Evolutionary conservation across 2,888 invertebrate species (phyloP).

Genomic region (Pasiphila rectangulata): DNA sequence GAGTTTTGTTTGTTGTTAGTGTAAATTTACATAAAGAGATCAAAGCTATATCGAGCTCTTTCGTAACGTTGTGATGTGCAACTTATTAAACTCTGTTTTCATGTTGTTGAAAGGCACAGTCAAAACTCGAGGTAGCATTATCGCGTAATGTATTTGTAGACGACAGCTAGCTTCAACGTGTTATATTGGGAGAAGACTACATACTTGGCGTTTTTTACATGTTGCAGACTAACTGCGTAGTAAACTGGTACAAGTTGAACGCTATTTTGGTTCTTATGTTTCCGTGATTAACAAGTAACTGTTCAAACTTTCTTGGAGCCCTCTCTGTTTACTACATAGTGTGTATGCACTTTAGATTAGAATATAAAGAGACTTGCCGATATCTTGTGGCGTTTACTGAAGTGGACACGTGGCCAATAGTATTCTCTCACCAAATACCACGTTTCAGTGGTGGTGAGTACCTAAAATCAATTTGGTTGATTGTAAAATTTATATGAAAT

Average conservation of each 20-base stretch:
- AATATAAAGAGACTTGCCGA: neutral
- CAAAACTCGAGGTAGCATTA: no score
- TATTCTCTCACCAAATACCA: constrained; percentile 8
- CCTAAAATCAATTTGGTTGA: neutral
- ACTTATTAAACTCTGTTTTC: no score
- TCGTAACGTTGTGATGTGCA: no score
- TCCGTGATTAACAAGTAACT: neutral
- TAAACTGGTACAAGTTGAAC: neutral
- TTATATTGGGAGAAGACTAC: neutral
- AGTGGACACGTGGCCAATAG: constrained; percentile 11
- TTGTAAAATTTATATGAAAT: neutral
- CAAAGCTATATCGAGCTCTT: no score
- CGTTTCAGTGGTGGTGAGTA: constrained; percentile 20
- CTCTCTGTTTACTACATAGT: constrained; percentile 2
- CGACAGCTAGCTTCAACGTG: constrained; percentile 4
- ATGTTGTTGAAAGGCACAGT: no score
- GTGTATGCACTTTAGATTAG: constrained; percentile 1
- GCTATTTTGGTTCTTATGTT: neutral
- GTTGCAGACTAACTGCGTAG: constrained; percentile 3
- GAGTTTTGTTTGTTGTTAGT: neutral
- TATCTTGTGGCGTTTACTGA: constrained; percentile 16
- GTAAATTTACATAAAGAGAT: no score
- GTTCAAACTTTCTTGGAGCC: neutral
- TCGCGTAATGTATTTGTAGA: constrained; percentile 2
- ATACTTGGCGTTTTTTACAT: constrained; percentile 2